phyloP scores from a whole-genome alignment of 2,113 vertebrate genomes.

The Salminus brasiliensis region DNA sequence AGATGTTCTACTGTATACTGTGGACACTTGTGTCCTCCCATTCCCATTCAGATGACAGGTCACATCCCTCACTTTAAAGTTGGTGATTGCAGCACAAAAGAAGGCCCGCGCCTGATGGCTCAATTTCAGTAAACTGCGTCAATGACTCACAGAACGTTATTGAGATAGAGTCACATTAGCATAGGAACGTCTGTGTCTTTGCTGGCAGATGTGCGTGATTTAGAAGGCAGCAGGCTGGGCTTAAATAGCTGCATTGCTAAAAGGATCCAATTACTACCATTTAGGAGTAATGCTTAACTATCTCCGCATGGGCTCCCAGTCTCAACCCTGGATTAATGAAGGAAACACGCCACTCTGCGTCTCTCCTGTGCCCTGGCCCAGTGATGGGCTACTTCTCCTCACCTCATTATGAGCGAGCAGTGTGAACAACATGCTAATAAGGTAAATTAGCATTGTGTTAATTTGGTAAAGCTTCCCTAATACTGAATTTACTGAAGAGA shows the following conservation, averaged over 20 bases:
- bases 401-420: not conserved
- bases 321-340: not conserved
- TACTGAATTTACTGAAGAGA: not conserved
- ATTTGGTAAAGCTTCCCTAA: not conserved
- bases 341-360: not conserved
- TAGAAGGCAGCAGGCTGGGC: conserved; percentile 12
- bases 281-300: conserved; percentile 21
- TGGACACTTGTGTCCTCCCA: not conserved
- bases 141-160: not conserved
- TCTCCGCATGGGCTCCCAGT: not conserved
- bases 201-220: conserved; percentile 11
- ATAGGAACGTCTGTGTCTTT: conserved; percentile 9
- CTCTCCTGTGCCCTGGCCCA: too few species aligned
- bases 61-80: not conserved
- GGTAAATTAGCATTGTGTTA: not conserved
- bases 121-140: not conserved
- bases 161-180: not conserved
- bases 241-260: conserved; percentile 19
- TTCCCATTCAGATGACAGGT: not conserved
- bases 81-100: conserved; percentile 8
- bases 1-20: not conserved
- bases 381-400: not conserved
- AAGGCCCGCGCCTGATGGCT: conserved; percentile 6
- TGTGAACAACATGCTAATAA: conserved; percentile 1
- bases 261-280: conserved; percentile 21